A percentile compares a stretch with the other conserved stretches of the same genome.
Conservation (phyloP, 2,113 vertebrate genomes). For the Sialia sialis region DNA sequence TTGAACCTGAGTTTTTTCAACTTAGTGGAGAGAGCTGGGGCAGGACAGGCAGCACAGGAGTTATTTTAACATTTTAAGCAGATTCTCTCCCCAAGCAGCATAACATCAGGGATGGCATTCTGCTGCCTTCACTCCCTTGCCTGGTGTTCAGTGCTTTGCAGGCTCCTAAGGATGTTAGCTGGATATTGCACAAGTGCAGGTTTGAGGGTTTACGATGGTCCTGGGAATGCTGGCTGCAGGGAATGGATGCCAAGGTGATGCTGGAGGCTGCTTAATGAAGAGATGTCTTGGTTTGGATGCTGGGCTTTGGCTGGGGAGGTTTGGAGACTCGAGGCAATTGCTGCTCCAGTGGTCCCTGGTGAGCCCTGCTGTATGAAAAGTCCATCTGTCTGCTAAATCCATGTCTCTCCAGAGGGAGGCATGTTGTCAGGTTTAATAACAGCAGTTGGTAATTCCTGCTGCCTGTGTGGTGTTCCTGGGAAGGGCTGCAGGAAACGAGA, state of each 20-base stretch:
- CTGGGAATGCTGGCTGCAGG: background rate
- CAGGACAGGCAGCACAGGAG: background rate
- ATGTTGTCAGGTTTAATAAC: background rate
- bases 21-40: background rate
- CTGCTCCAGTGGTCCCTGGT: background rate
- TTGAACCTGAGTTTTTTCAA: background rate
- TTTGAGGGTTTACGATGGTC: background rate
- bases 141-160: background rate
- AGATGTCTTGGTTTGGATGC: background rate
- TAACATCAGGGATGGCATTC: background rate
- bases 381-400: background rate
- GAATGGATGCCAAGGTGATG: background rate
- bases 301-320: background rate
- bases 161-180: background rate
- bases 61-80: background rate
- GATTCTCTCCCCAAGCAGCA: background rate
- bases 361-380: background rate
- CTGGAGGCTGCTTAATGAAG: background rate
- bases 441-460: background rate
- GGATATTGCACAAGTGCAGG: background rate
- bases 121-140: background rate
- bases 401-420: background rate
- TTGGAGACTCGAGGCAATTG: background rate
- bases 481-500: background rate
- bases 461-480: background rate